A percentile compares a stretch with the other conserved stretches of the same genome.
Conservation (phyloP, 2,888 invertebrate genomes). For the Cantharis rustica region DNA sequence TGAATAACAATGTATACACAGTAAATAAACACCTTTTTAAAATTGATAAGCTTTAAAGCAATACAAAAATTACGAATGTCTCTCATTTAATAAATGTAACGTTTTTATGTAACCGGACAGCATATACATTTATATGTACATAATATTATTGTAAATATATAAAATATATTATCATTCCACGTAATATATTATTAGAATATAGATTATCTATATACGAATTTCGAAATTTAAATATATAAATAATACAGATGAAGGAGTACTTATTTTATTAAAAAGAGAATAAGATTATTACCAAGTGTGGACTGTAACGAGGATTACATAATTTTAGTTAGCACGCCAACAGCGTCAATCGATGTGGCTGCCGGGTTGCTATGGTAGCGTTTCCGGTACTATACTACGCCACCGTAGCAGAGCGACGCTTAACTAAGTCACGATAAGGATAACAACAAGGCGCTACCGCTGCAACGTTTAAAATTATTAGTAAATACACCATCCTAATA, state of each 20-base stretch:
- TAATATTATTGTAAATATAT: too few relatives aligned
- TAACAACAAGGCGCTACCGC: conserved; percentile 30
- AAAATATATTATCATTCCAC: too few relatives aligned
- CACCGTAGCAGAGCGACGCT: conserved; percentile 39
- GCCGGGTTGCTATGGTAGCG: conserved; percentile 69
- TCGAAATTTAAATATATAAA: neutral
- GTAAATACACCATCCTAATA: conserved; percentile 20
- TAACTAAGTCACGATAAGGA: conserved; percentile 37
- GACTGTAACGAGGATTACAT: conserved; percentile 32
- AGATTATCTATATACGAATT: neutral
- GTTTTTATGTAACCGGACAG: too few relatives aligned
- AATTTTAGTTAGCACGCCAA: conserved; percentile 40
- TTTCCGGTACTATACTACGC: conserved; percentile 63
- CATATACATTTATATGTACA: too few relatives aligned
- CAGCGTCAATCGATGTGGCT: conserved; percentile 66
- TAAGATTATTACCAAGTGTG: conserved; percentile 26
- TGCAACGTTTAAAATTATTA: neutral
- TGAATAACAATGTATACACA: too few relatives aligned
- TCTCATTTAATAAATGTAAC: neutral
- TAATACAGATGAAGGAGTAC: conserved; percentile 10
- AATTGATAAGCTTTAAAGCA: too few relatives aligned
- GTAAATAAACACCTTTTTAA: too few relatives aligned
- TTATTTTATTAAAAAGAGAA: conserved; percentile 12
- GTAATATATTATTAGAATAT: too few relatives aligned
- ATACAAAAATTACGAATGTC: neutral